Base-by-base conservation (phyloP, 2,888 invertebrate species). In the Apoderus coryli region DNA sequence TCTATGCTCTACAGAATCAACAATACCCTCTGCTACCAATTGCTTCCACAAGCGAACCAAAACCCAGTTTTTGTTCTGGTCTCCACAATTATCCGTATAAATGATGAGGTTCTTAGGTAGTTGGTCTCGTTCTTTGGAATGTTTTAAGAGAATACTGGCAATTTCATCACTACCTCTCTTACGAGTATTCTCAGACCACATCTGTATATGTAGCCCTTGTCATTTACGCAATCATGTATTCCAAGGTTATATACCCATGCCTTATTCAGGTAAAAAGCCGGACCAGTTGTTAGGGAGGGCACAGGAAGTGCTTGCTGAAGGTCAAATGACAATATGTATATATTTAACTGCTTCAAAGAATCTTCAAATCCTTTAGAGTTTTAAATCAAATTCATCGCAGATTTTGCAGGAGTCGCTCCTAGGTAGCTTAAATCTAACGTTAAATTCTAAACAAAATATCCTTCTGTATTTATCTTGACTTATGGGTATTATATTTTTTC, bases 161-260 rank as follows among this genome's bases (percentile, higher is more conserved):
- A 41, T 29, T 34, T 44, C 37, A 24, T 41, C 38, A 10, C 37
- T 34, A 6, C 39, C 41, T 10, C 41, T 19, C 26, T 41, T 43
- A n/a, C 37, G 40, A 12, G 16, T 28, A 22, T 38, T 27, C 27
- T 42, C 37, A n/a, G n/a, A n/a, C n/a, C n/a, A n/a, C 39, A 35
- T 29, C 36, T 30, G 13, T 35, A 42, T 39, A 42, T 42, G 12
- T 30, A 31, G 5, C 37, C 38, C 27, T 30, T 22, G 9, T 29
- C 35, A 28, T 12, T 37, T 2, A 14, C 34, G 30, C 41, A 41
- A 22, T 46, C 34, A 22, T 44, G 43, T 7, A 45, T 26, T 9
- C 42, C 42, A 2, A 44, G 28, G 25, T 44, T 43, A 22, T 44
- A 44, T 2, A 32, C 10, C 44, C 42, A 42, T 14, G 33, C 30